Conservation (phyloP, 1,140 invertebrate genomes). For the Leptopilina boulardi region DNA sequence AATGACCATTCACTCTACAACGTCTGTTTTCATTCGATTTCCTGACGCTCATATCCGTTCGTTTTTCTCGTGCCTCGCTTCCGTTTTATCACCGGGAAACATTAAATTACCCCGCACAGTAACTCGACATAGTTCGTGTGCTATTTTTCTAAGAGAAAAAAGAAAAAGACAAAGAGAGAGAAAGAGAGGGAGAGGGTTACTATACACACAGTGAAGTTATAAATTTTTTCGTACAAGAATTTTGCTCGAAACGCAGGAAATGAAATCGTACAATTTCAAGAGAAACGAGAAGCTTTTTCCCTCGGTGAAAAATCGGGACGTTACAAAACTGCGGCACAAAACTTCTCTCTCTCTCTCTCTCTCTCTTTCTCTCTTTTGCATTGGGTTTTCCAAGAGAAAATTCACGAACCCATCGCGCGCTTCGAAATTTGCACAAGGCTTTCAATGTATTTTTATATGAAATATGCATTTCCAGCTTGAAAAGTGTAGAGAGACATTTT, state of each 20-base stretch:
- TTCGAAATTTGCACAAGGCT: constrained; percentile 19
- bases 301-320: not conserved
- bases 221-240: constrained; percentile 5
- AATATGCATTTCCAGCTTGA: not conserved
- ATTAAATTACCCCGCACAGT: not conserved
- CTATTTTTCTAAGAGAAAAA: constrained; percentile 9
- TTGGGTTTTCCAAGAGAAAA: too few species aligned
- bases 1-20: constrained; percentile 12
- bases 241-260: constrained; percentile 16
- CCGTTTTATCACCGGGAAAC: constrained; percentile 13
- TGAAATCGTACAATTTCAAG: constrained; percentile 26
- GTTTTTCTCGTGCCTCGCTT: constrained; percentile 25
- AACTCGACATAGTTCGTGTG: not conserved
- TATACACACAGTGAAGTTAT: not conserved
- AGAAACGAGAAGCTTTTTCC: not conserved
- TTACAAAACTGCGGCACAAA: not conserved
- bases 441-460: constrained; percentile 18
- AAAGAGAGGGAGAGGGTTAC: not conserved
- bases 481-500: not conserved
- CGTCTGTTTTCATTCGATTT: constrained; percentile 22
- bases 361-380: too few species aligned
- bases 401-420: not conserved
- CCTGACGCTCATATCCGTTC: constrained; percentile 1
- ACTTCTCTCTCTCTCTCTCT: too few species aligned
- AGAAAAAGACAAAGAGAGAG: not conserved